These are phyloP conservation scores for Drosophila cognata DNA, from an alignment of 2,888 invertebrate genomes.

Conservation along the genomic window DNA sequence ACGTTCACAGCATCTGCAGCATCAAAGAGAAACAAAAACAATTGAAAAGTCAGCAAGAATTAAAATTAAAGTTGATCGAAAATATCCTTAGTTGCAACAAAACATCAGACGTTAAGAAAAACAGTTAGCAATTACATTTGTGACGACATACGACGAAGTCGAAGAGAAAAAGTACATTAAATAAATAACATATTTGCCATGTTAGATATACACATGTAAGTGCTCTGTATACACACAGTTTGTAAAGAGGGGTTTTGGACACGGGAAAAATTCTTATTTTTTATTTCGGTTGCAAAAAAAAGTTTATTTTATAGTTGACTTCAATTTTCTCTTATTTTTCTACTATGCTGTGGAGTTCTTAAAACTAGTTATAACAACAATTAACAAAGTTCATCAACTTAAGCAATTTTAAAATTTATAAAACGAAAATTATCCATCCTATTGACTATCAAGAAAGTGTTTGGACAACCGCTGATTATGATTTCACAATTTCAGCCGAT, in stretches of 20 bases:
- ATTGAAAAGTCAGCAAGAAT: not conserved
- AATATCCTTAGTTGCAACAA: not conserved
- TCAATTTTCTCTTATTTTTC: not conserved
- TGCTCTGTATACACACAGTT: not conserved
- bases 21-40: not conserved
- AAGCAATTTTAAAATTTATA: not conserved
- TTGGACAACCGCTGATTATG: not conserved
- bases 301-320: not conserved
- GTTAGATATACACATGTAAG: not conserved
- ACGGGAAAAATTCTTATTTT: not conserved
- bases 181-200: not conserved
- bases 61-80: not conserved
- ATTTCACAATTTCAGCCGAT: not conserved
- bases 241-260: not conserved
- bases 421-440: not conserved
- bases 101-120: not conserved
- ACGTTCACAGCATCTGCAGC: not conserved
- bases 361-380: not conserved
- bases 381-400: not conserved
- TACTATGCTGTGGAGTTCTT: not conserved
- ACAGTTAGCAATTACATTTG: not conserved
- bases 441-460: not conserved
- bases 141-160: not conserved
- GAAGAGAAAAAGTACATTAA: not conserved
- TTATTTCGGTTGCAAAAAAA: not conserved